phyloP scores from a whole-genome alignment of 92 coral and sea anemone species.

The Phenganax stokvisi region DNA sequence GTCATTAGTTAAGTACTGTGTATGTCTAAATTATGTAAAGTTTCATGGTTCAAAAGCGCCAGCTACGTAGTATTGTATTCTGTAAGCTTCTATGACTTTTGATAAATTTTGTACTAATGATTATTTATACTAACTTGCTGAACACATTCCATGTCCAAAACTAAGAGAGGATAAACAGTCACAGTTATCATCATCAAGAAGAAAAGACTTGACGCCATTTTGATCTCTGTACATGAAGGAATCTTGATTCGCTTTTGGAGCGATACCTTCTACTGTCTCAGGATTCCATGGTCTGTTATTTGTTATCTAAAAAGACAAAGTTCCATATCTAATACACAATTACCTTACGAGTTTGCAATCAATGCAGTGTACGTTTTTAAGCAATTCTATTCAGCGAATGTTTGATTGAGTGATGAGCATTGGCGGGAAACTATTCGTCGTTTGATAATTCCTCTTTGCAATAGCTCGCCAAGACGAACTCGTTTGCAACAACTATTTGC shows the following conservation, averaged over 20 bases:
- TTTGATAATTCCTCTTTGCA: too few relatives aligned
- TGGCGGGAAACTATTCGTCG: too few relatives aligned
- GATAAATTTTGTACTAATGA: not conserved
- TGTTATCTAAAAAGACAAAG: not conserved
- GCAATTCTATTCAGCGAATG: too few relatives aligned
- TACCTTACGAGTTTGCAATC: not conserved
- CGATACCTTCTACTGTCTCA: conserved; percentile 45
- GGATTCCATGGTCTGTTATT: conserved; percentile 59
- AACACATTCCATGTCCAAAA: conserved; percentile 71
- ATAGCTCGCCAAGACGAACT: too few relatives aligned
- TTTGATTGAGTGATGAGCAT: too few relatives aligned
- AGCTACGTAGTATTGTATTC: too few relatives aligned
- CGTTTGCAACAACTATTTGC: too few relatives aligned
- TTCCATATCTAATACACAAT: not conserved
- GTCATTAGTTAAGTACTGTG: too few relatives aligned
- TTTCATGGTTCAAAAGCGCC: too few relatives aligned
- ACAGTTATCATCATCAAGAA: conserved; percentile 70
- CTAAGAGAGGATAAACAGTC: conserved; percentile 68
- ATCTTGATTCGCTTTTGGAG: conserved; percentile 58
- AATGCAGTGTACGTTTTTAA: too few relatives aligned
- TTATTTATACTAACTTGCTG: not conserved
- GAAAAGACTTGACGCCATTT: conserved; percentile 64
- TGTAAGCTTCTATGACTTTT: not conserved
- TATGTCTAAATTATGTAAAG: too few relatives aligned
- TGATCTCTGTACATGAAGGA: conserved; percentile 76